Conservation (phyloP, 2,888 invertebrate species). For the Odontomyia ornata region DNA sequence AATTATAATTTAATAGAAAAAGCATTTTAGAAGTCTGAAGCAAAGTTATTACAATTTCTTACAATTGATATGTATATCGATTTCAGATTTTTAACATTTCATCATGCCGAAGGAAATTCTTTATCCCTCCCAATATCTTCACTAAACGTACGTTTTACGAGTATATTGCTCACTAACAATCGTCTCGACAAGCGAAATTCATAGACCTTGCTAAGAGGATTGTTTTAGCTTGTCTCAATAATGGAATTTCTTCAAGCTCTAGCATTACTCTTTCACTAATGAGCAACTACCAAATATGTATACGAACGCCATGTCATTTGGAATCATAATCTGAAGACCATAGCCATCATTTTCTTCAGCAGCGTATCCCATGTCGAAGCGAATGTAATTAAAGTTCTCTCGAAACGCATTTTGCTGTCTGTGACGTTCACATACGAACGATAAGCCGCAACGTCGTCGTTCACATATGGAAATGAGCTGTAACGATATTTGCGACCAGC, state of each 20-base stretch:
- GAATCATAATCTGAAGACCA: neutral
- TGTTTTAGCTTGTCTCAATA: too few relatives aligned
- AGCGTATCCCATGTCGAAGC: neutral
- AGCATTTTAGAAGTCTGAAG: too few relatives aligned
- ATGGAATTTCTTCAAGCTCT: neutral
- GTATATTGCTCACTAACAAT: too few relatives aligned
- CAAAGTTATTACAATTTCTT: too few relatives aligned
- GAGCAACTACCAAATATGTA: conserved; percentile 9
- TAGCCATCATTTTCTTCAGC: conserved; percentile 11
- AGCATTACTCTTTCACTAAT: neutral
- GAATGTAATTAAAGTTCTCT: conserved; percentile 23
- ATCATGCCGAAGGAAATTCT: too few relatives aligned
- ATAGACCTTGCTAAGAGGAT: too few relatives aligned
- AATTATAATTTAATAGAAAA: too few relatives aligned
- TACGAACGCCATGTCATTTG: neutral
- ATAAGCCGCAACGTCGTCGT: neutral
- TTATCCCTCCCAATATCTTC: too few relatives aligned
- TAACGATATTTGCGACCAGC: neutral
- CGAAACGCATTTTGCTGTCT: conserved; percentile 16
- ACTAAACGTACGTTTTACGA: too few relatives aligned
- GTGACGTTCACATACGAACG: neutral
- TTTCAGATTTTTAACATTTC: too few relatives aligned
- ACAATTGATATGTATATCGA: too few relatives aligned
- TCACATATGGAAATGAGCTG: conserved; percentile 15
- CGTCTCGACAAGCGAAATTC: too few relatives aligned